Evolutionary conservation across 1,140 invertebrate species (phyloP).

Genomic region (Pollicipes pollicipes): DNA sequence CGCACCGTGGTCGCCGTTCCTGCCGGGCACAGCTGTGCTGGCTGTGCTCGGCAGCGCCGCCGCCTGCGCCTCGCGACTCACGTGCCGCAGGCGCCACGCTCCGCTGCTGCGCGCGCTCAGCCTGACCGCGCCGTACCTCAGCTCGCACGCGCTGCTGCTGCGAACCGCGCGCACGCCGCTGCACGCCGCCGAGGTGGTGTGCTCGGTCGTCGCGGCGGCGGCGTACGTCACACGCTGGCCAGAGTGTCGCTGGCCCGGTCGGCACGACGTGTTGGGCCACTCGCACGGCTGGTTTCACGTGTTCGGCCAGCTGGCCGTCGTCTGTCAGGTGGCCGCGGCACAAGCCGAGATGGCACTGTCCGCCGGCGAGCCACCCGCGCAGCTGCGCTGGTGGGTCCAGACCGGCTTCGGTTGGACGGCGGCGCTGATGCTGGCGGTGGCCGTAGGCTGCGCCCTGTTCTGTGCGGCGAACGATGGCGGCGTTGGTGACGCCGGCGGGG

Average conservation of each 20-base stretch:
- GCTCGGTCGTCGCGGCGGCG: too few species aligned
- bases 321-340: not conserved
- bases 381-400: not conserved
- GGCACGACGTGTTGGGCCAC: not conserved
- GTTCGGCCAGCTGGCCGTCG: not conserved
- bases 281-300: not conserved
- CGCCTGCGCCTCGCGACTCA: not conserved
- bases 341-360: not conserved
- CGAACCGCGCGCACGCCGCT: not conserved
- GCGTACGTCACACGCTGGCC: not conserved
- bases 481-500: too few species aligned
- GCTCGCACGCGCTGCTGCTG: not conserved
- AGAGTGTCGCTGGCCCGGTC: not conserved
- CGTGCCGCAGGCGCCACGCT: too few species aligned
- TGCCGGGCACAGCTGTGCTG: not conserved
- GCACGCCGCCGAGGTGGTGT: not conserved
- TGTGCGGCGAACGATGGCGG: too few species aligned
- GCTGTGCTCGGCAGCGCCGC: not conserved
- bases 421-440: not conserved
- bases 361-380: too few species aligned
- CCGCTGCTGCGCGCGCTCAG: not conserved
- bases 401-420: not conserved
- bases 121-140: not conserved
- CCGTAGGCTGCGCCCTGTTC: not conserved
- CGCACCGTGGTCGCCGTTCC: not conserved